phyloP scores from a whole-genome alignment of 2,888 invertebrate genomes.

The Chromoteleia sp. region DNA sequence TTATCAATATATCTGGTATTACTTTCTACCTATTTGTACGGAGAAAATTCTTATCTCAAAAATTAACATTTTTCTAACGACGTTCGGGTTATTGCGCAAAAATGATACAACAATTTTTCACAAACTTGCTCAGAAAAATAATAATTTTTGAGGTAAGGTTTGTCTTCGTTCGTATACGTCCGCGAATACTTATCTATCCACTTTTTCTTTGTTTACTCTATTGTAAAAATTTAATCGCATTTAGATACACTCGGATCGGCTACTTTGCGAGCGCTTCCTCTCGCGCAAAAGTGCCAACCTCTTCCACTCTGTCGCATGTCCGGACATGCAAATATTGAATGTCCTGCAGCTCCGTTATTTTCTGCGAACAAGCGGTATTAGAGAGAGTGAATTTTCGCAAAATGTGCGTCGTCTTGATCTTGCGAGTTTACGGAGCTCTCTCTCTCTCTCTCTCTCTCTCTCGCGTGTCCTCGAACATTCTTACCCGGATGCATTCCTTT shows the following conservation, averaged over 20 bases:
- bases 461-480: slow-evolving; percentile 56
- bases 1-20: no score
- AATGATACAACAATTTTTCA: no score
- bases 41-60: no score
- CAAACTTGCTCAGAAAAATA: no score
- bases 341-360: slow-evolving; percentile 55
- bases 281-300: slow-evolving; percentile 2
- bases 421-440: slow-evolving; percentile 22
- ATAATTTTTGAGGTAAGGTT: no score
- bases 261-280: slow-evolving; percentile 20
- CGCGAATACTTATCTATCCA: no score
- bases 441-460: slow-evolving; percentile 9
- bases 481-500: slow-evolving; percentile 67
- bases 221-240: slow-evolving; percentile 23
- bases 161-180: no score
- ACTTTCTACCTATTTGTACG: no score
- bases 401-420: slow-evolving; percentile 51
- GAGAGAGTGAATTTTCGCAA: slow-evolving; percentile 64
- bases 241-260: slow-evolving; percentile 3
- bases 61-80: no score
- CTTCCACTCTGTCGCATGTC: background rate
- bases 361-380: slow-evolving; percentile 38
- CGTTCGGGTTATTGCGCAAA: no score
- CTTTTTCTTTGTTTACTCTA: background rate
- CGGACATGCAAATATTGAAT: slow-evolving; percentile 70